Conservation (phyloP, 2,113 vertebrate species). For the Saccopteryx bilineata region DNA sequence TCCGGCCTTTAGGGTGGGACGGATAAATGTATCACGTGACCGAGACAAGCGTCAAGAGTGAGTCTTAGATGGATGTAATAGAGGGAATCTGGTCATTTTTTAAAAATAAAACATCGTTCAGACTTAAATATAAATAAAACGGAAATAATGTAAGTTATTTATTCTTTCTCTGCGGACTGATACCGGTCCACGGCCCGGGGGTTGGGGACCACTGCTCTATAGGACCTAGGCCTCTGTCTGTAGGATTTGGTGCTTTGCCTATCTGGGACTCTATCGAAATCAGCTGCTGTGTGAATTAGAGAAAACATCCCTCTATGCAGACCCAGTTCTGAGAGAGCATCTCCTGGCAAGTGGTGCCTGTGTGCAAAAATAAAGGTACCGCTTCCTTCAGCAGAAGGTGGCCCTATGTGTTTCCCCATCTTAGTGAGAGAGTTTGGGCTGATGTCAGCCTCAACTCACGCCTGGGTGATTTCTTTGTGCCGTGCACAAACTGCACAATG, state of each 20-base stretch:
- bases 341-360: conserved; percentile 20
- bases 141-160: too few species aligned
- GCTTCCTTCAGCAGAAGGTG: neutral
- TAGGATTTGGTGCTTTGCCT: neutral
- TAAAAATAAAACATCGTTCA: too few species aligned
- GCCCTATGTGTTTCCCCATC: neutral
- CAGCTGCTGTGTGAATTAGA: neutral
- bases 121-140: too few species aligned
- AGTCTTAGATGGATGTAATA: too few species aligned
- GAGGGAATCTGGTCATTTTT: too few species aligned
- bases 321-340: neutral
- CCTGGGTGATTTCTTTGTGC: neutral
- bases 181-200: too few species aligned
- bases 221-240: neutral
- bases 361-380: conserved; percentile 18
- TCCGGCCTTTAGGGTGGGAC: too few species aligned
- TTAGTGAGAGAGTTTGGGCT: neutral
- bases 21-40: too few species aligned
- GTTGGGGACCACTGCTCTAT: neutral
- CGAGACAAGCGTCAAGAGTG: too few species aligned
- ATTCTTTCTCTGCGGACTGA: too few species aligned
- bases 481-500: neutral
- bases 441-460: neutral
- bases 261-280: neutral
- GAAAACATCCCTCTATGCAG: neutral